Evolutionary conservation across 2,888 invertebrate genomes (phyloP).

Genomic region (Leucoma salicis): DNA sequence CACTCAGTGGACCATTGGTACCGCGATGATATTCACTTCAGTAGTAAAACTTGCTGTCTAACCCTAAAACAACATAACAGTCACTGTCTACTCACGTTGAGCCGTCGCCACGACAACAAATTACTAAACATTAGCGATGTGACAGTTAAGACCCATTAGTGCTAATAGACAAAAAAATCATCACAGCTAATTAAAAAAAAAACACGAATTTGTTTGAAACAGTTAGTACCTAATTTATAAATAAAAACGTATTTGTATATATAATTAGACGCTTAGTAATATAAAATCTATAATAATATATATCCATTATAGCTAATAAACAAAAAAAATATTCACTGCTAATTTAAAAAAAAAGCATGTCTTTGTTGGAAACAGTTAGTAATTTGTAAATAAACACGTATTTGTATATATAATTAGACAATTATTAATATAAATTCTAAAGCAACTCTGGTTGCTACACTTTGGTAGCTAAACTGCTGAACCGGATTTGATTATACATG

Average conservation of each 20-base stretch:
- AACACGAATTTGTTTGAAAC: conserved; percentile 11
- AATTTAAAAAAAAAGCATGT: conserved; percentile 1
- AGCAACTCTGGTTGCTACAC: too few relatives aligned
- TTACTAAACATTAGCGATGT: conserved; percentile 17
- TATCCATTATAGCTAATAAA: conserved; percentile 26
- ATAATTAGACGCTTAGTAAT: not conserved
- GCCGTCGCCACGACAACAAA: conserved; percentile 18
- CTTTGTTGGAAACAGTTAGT: conserved; percentile 17
- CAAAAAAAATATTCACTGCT: conserved; percentile 17
- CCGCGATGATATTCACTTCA: too few relatives aligned
- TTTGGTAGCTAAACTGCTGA: too few relatives aligned
- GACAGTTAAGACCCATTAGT: conserved; percentile 33
- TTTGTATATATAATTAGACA: not conserved
- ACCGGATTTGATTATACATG: too few relatives aligned
- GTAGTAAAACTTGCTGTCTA: too few relatives aligned
- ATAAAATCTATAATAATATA: too few relatives aligned
- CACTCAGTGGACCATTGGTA: too few relatives aligned
- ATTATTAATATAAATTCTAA: too few relatives aligned
- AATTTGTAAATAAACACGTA: conserved; percentile 7
- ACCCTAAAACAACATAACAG: conserved; percentile 18
- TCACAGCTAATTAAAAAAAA: conserved; percentile 1
- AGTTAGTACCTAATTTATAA: conserved; percentile 14
- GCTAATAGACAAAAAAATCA: conserved; percentile 19
- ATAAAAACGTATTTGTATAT: not conserved
- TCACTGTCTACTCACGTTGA: conserved; percentile 15